phyloP scores from a whole-genome alignment of 1,140 invertebrate genomes.

The Drosophila paulistorum region DNA sequence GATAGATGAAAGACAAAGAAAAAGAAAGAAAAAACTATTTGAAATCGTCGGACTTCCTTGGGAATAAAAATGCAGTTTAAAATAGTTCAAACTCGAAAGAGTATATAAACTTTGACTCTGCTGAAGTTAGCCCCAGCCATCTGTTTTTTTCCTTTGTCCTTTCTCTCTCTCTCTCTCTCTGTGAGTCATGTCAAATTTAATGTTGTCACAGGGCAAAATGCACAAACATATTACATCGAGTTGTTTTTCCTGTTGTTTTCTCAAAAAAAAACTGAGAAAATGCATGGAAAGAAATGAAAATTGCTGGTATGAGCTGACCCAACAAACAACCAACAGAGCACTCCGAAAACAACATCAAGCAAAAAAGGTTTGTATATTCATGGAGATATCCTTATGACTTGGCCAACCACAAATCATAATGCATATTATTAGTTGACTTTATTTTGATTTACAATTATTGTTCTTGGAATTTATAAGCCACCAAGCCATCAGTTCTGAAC shows the following conservation, averaged over 20 bases:
- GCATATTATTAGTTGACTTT: too few species aligned
- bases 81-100: constrained; percentile 20
- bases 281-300: constrained; percentile 5
- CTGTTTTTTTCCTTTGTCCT: not conserved
- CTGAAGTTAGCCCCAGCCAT: constrained; percentile 11
- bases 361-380: not conserved
- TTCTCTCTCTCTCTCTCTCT: not conserved
- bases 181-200: constrained; percentile 45
- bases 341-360: not conserved
- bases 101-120: constrained; percentile 9
- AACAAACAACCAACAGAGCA: constrained; percentile 3
- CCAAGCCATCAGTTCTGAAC: not conserved
- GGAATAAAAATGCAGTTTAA: not conserved
- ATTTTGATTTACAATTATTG: too few species aligned
- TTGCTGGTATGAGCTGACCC: constrained; percentile 2
- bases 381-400: not conserved
- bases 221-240: constrained; percentile 29
- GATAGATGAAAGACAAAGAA: too few species aligned
- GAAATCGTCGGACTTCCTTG: not conserved
- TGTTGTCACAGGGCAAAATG: constrained; percentile 40
- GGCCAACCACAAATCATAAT: not conserved
- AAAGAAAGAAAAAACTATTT: too few species aligned
- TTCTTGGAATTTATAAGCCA: not conserved
- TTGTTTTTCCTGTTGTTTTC: constrained; percentile 1
- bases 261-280: not conserved